phyloP scores from a whole-genome alignment of 2,888 invertebrate genomes.

The Hyalella azteca region DNA sequence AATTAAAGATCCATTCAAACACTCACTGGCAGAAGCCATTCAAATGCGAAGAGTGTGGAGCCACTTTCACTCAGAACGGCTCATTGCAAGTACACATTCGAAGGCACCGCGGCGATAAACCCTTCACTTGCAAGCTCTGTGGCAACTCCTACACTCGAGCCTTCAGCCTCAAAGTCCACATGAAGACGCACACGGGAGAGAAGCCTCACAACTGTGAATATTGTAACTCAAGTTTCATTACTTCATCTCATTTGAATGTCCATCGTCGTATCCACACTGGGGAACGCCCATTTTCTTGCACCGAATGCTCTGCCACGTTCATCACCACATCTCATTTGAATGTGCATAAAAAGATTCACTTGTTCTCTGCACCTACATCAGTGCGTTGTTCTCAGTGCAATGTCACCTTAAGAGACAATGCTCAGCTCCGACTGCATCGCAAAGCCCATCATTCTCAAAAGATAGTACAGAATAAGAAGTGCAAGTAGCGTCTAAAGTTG shows the following conservation, averaged over 20 bases:
- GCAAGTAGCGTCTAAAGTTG: neutral
- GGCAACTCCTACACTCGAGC: constrained; percentile 56
- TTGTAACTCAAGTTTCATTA: constrained; percentile 56
- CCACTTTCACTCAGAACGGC: constrained; percentile 57
- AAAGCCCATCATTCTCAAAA: constrained; percentile 46
- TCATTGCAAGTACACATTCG: constrained; percentile 56
- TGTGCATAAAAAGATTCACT: constrained; percentile 54
- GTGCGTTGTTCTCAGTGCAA: constrained; percentile 52
- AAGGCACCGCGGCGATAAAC: constrained; percentile 56
- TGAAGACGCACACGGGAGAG: constrained; percentile 58
- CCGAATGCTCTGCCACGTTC: constrained; percentile 55
- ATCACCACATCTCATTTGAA: constrained; percentile 57
- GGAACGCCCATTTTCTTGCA: constrained; percentile 56
- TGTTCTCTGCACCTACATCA: constrained; percentile 22
- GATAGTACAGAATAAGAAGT: neutral
- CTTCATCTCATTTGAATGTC: constrained; percentile 56
- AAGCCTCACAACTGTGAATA: constrained; percentile 57
- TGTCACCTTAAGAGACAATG: constrained; percentile 51
- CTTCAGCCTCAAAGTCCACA: constrained; percentile 56
- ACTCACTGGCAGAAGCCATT: constrained; percentile 52
- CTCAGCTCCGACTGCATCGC: constrained; percentile 54
- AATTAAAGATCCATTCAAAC: constrained; percentile 52
- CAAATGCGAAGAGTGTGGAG: constrained; percentile 56
- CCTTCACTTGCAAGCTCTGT: constrained; percentile 53
- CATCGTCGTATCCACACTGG: constrained; percentile 57